Conservation (phyloP, 2,113 vertebrate genomes). For the Callaeas wilsoni region DNA sequence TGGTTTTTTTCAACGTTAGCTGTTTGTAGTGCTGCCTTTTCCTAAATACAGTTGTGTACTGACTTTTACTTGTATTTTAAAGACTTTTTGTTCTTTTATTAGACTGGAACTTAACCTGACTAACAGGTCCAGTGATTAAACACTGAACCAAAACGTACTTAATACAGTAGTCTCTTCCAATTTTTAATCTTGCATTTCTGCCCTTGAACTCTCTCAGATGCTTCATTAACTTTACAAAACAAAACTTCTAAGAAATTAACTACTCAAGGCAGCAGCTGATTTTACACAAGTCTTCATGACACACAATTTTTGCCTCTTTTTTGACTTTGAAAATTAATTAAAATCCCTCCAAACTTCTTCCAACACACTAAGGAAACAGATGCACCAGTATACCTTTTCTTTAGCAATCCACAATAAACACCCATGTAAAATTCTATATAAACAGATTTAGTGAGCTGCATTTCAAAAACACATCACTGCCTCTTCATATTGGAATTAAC, state of each 20-base stretch:
- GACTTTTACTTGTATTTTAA: background rate
- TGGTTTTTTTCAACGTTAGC: background rate
- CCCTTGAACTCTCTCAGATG: background rate
- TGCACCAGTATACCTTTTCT: background rate
- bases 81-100: background rate
- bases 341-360: background rate
- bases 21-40: background rate
- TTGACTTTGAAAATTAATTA: background rate
- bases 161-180: background rate
- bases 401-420: background rate
- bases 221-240: background rate
- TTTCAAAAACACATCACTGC: background rate
- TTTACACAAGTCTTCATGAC: background rate
- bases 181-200: background rate
- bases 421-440: background rate
- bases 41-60: background rate
- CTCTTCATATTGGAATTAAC: background rate
- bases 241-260: background rate
- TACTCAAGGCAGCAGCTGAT: background rate
- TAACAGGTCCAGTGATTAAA: background rate
- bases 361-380: background rate
- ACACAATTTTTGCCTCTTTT: background rate
- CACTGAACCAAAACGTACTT: background rate
- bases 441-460: background rate
- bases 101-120: background rate